These are phyloP conservation scores for Bergia sp. DNA, from an alignment of 92 coral and sea anemone species.

Conservation along the genomic window DNA sequence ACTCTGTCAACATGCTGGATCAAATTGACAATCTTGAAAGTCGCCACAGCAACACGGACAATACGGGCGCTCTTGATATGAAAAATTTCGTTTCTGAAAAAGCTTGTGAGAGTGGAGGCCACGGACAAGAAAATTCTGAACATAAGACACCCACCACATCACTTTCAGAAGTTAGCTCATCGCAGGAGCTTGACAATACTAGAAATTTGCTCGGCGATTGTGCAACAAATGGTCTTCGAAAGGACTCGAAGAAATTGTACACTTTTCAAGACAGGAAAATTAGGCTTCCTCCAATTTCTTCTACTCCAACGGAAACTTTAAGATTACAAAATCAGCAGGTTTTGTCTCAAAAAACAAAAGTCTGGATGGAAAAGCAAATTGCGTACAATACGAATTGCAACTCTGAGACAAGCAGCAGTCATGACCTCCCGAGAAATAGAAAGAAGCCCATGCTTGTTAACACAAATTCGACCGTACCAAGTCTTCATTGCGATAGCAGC, in stretches of 20 bases:
- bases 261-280: not conserved
- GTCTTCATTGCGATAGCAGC: not conserved
- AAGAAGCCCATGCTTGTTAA: not conserved
- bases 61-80: not conserved
- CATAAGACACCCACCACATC: not conserved
- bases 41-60: not conserved
- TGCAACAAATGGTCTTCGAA: not conserved
- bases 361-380: not conserved
- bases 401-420: not conserved
- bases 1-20: not conserved
- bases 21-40: conserved; percentile 1
- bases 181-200: not conserved
- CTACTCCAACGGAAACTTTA: not conserved
- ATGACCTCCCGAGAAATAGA: not conserved
- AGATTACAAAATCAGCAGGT: not conserved
- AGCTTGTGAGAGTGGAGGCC: not conserved
- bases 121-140: not conserved
- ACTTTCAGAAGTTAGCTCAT: conserved; percentile 1
- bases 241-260: not conserved
- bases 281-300: not conserved
- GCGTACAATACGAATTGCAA: conserved; percentile 14
- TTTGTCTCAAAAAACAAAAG: not conserved
- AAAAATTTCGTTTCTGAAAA: not conserved
- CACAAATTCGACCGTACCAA: not conserved
- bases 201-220: not conserved